Evolutionary conservation across 1,140 invertebrate genomes (phyloP).

Genomic region (Eriocheir sinensis): DNA sequence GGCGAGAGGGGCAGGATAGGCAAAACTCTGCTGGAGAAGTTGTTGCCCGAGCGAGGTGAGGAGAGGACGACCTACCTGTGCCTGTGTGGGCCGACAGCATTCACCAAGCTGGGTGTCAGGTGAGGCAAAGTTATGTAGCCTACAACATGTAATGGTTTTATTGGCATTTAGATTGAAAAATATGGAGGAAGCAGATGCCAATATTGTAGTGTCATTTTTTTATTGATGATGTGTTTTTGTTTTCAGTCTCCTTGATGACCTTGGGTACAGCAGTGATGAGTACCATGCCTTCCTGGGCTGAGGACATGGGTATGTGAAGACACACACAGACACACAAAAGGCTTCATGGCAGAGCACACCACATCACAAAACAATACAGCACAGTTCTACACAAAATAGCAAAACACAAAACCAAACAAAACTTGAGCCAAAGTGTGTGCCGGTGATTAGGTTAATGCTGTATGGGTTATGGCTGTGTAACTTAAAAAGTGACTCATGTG

Average conservation of each 20-base stretch:
- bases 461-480: not conserved
- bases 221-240: not conserved
- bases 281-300: conserved; percentile 49
- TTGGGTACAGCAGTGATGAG: conserved; percentile 40
- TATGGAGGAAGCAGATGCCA: not conserved
- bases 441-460: not conserved
- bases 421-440: not conserved
- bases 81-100: not conserved
- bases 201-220: not conserved
- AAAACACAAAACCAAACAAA: not conserved
- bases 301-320: not conserved
- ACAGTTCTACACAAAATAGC: no score
- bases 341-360: no score
- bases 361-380: no score
- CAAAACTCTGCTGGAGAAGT: conserved; percentile 4
- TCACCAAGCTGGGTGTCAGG: conserved; percentile 42
- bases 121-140: not conserved
- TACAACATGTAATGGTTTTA: not conserved
- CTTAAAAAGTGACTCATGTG: not conserved
- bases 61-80: conserved; percentile 15
- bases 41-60: not conserved
- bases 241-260: conserved; percentile 50
- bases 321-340: not conserved
- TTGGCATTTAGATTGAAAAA: not conserved
- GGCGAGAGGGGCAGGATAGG: conserved; percentile 26